Percentiles rank a stretch among this genome's conserved stretches.
Conservation (phyloP, 2,113 vertebrate species). For the Gallinago undulata region DNA sequence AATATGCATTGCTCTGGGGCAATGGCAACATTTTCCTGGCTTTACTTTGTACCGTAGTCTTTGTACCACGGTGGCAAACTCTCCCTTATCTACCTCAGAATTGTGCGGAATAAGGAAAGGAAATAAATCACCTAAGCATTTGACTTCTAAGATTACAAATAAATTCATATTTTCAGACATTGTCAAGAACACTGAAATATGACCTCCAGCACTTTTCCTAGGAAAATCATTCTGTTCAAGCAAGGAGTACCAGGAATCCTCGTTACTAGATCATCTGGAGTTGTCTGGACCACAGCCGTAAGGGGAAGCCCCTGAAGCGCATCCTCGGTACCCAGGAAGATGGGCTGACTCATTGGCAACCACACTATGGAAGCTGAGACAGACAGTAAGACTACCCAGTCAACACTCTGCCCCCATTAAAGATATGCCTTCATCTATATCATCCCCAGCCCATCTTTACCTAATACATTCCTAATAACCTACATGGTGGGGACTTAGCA, state of each 20-base stretch:
- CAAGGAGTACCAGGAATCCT: not conserved
- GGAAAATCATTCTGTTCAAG: not conserved
- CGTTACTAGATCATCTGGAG: not conserved
- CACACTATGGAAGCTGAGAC: not conserved
- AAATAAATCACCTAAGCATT: not conserved
- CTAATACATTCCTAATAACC: not conserved
- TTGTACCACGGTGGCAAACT: not conserved
- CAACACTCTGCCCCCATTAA: not conserved
- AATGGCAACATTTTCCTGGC: not conserved
- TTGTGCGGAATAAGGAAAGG: not conserved
- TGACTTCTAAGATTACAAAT: not conserved
- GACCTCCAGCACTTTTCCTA: not conserved
- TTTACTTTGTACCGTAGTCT: not conserved
- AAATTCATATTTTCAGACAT: not conserved
- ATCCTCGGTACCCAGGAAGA: not conserved
- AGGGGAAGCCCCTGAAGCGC: not conserved
- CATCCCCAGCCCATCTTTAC: not conserved
- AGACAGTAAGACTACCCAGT: not conserved
- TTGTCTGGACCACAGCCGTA: rapidly evolving
- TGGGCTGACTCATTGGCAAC: not conserved
- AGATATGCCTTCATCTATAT: not conserved
- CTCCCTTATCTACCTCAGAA: not conserved
- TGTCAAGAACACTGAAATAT: not conserved
- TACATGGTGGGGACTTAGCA: not conserved
- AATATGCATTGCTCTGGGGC: not conserved